phyloP scores from a whole-genome alignment of 2,888 invertebrate genomes.

The Ischnus inquisitorius region DNA sequence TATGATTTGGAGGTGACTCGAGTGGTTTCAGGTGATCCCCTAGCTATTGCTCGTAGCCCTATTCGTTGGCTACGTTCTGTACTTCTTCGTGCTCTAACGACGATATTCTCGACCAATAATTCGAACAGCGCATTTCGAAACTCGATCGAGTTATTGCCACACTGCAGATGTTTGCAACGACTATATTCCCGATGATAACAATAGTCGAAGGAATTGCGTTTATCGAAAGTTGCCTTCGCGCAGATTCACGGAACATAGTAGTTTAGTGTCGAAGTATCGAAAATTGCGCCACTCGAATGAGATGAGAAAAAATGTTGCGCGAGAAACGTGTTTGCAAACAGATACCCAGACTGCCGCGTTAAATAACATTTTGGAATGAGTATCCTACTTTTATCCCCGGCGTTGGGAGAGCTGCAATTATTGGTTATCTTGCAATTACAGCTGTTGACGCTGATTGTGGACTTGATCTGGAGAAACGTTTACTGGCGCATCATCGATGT shows the following conservation, averaged over 20 bases:
- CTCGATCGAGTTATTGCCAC: not conserved
- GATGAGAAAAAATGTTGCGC: slow-evolving; percentile 1
- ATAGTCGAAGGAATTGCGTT: not conserved
- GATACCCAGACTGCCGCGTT: not conserved
- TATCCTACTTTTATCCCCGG: not conserved
- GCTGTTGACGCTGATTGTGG: too few species aligned
- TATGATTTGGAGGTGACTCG: slow-evolving; percentile 92
- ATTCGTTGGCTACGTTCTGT: slow-evolving; percentile 76
- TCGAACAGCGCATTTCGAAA: not conserved
- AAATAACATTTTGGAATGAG: not conserved
- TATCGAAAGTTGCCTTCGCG: not conserved
- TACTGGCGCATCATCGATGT: not conserved
- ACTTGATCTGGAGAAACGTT: not conserved
- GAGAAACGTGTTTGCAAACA: slow-evolving; percentile 3
- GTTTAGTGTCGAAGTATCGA: not conserved
- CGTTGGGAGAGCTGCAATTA: not conserved
- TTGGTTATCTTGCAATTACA: not conserved
- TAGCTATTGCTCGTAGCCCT: slow-evolving; percentile 77
- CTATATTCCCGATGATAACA: not conserved
- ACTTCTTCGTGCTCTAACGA: slow-evolving; percentile 75
- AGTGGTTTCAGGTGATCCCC: slow-evolving; percentile 87
- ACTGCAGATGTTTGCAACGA: not conserved
- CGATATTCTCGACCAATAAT: not conserved
- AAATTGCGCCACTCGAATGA: not conserved
- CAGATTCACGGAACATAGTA: too few species aligned